These are phyloP conservation scores for Mormoops blainvillei DNA, from an alignment of 2,113 vertebrate species.

Conservation along the genomic window DNA sequence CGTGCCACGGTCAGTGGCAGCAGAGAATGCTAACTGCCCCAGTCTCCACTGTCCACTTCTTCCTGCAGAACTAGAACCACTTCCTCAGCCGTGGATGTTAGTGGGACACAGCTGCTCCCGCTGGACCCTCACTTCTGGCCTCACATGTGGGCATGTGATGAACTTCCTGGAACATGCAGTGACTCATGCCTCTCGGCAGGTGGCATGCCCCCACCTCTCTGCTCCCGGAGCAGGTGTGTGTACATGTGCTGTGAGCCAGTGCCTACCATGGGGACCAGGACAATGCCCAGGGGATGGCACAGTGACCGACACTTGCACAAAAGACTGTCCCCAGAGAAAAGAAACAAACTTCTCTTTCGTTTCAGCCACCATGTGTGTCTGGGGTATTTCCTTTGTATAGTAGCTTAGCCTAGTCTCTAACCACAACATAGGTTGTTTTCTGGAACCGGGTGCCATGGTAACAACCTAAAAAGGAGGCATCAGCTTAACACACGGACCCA, in stretches of 20 bases:
- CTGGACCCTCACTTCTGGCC: neutral
- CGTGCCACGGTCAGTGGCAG: fast-evolving
- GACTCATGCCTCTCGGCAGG: fast-evolving
- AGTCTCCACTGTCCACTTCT: neutral
- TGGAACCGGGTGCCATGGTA: neutral
- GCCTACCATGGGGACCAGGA: neutral
- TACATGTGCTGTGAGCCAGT: neutral
- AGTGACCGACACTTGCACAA: neutral
- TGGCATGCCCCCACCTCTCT: neutral
- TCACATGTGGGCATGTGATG: fast-evolving
- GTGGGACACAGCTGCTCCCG: neutral
- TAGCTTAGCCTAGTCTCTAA: neutral
- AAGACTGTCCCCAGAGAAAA: neutral
- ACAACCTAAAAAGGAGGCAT: neutral
- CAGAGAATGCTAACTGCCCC: neutral
- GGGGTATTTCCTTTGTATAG: neutral
- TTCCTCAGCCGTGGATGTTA: neutral
- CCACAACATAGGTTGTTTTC: neutral
- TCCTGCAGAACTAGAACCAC: neutral
- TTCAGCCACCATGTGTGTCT: neutral
- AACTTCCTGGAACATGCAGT: neutral
- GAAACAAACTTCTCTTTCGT: too few species aligned
- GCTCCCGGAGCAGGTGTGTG: neutral
- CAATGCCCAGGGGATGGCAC: neutral
- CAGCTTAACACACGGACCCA: neutral